phyloP scores from a whole-genome alignment of 1,140 invertebrate species.

The Lepidurus couesii region DNA sequence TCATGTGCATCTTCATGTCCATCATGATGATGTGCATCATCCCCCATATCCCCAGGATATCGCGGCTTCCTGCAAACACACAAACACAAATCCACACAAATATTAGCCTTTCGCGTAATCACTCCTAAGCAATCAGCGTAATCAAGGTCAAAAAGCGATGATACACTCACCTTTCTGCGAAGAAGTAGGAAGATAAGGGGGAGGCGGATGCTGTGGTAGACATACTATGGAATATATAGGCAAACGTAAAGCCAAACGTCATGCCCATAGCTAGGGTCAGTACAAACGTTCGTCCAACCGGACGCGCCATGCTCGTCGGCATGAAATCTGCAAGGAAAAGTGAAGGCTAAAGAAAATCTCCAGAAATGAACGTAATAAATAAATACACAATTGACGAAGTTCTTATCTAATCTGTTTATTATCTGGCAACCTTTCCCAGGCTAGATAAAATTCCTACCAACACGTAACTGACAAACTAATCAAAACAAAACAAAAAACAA shows the following conservation, averaged over 20 bases:
- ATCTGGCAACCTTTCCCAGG: too few species aligned
- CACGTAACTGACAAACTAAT: too few species aligned
- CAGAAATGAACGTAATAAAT: neutral
- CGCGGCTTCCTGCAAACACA: neutral
- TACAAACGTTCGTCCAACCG: conserved; percentile 25
- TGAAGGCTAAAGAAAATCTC: neutral
- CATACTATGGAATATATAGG: conserved; percentile 30
- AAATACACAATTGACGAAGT: neutral
- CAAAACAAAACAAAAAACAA: too few species aligned
- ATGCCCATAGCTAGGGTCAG: conserved; percentile 32
- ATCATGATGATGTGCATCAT: conserved; percentile 2
- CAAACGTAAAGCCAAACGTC: conserved; percentile 31
- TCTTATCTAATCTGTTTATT: neutral
- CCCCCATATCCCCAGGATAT: conserved; percentile 19
- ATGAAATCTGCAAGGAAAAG: neutral
- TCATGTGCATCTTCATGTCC: conserved; percentile 31
- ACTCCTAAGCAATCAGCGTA: too few species aligned
- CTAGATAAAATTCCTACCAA: too few species aligned
- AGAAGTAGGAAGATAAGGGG: neutral
- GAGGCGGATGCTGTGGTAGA: conserved; percentile 8
- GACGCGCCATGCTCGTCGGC: neutral
- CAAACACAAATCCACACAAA: neutral
- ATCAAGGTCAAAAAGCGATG: too few species aligned
- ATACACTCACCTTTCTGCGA: neutral
- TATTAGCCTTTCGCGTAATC: too few species aligned